These are phyloP conservation scores for Apostichopus californicus DNA, from an alignment of 35 echinoderm and acorn worm genomes.

Conservation along the genomic window DNA sequence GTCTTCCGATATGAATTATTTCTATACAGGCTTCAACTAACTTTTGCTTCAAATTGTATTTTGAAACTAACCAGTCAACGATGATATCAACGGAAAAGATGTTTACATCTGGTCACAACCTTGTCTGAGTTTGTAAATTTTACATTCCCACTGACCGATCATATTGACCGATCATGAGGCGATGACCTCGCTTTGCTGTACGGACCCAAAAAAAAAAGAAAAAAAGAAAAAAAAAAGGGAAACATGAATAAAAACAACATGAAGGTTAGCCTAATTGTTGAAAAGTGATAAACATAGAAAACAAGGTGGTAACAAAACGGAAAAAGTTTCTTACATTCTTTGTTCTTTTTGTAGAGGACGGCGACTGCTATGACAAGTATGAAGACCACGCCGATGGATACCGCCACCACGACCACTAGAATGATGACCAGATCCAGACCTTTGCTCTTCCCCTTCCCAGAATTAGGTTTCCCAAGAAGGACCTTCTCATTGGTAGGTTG, in stretches of 20 bases:
- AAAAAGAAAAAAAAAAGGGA: background rate
- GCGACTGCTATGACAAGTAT: constrained; percentile 1
- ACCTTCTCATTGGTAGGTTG: background rate
- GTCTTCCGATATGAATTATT: no score
- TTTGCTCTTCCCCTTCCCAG: background rate
- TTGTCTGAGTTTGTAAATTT: no score
- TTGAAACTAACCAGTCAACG: no score
- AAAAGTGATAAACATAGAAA: background rate
- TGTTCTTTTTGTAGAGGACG: constrained; percentile 47
- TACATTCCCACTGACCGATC: no score
- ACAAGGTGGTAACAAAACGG: background rate
- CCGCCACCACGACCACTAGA: constrained; percentile 24
- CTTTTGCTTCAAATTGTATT: no score
- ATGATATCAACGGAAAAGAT: no score
- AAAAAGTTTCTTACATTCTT: constrained; percentile 8
- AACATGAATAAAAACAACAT: background rate
- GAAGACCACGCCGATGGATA: background rate
- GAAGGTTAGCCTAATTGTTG: background rate
- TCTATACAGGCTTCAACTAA: no score
- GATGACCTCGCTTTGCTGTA: no score
- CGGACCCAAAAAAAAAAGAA: no score
- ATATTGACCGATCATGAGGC: no score
- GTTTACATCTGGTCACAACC: no score
- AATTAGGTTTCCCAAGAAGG: background rate
- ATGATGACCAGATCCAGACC: constrained; percentile 22